Evolutionary conservation across 2,113 vertebrate genomes (phyloP).

Genomic region (Psittacara wagleri): DNA sequence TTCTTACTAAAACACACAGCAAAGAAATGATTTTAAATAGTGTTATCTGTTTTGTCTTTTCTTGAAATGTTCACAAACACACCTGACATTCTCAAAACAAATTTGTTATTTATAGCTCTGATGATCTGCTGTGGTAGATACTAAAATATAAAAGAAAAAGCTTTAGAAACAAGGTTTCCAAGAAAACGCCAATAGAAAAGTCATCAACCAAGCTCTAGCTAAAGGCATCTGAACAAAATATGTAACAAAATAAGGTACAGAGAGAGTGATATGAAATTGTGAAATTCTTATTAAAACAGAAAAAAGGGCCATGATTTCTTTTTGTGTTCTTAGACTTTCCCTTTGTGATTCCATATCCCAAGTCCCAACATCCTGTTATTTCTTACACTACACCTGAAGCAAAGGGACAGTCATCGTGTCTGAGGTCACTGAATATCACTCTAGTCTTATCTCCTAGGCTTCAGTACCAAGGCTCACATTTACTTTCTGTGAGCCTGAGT

Average conservation of each 20-base stretch:
- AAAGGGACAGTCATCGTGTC: neutral
- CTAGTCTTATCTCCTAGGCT: neutral
- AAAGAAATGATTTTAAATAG: neutral
- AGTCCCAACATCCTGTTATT: neutral
- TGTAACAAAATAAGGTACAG: neutral
- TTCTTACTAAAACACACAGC: accelerated
- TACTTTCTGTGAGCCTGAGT: neutral
- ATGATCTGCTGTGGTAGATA: neutral
- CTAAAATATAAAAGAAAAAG: neutral
- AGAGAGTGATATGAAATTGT: neutral
- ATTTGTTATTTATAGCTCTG: neutral
- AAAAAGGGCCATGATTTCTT: neutral
- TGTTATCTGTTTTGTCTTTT: neutral
- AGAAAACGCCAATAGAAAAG: neutral
- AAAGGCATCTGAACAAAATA: neutral
- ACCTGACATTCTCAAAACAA: neutral
- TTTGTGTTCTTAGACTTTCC: neutral
- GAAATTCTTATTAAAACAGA: neutral
- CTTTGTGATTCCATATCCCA: neutral
- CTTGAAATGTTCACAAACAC: neutral
- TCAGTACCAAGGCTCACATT: neutral
- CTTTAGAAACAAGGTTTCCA: neutral
- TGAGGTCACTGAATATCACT: neutral
- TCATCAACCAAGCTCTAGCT: neutral
- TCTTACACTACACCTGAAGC: neutral